These are phyloP conservation scores for Philaenus spumarius DNA, from an alignment of 1,140 invertebrate genomes.

Conservation along the genomic window DNA sequence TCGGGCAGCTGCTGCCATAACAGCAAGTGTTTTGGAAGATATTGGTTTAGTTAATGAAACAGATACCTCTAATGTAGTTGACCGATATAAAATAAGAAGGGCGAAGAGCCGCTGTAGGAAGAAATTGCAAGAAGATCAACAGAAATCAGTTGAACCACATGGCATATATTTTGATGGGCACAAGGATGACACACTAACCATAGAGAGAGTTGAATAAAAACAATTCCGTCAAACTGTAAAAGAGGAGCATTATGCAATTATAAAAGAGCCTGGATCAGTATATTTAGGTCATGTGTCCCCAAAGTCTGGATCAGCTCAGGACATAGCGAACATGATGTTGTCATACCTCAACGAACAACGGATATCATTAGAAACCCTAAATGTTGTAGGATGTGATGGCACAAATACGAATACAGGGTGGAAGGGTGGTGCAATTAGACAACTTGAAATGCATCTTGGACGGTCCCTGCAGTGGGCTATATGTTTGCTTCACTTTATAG, in stretches of 20 bases:
- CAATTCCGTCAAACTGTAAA: slow-evolving; percentile 24
- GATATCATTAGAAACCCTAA: slow-evolving; percentile 21
- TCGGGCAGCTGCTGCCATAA: slow-evolving; percentile 31
- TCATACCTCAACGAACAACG: slow-evolving; percentile 21
- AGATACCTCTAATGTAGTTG: slow-evolving; percentile 25
- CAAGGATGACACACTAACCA: slow-evolving; percentile 28
- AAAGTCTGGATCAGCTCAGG: slow-evolving; percentile 19
- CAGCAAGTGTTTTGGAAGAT: slow-evolving; percentile 30
- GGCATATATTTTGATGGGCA: slow-evolving; percentile 24
- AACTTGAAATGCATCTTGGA: slow-evolving; percentile 23
- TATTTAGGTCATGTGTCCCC: slow-evolving; percentile 30
- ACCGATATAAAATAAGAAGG: slow-evolving; percentile 31
- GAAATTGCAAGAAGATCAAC: neutral
- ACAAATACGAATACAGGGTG: slow-evolving; percentile 33
- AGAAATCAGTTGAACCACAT: neutral
- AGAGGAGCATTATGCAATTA: slow-evolving; percentile 29
- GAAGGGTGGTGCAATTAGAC: slow-evolving; percentile 29
- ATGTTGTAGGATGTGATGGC: slow-evolving; percentile 29
- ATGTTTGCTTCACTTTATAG: slow-evolving; percentile 33
- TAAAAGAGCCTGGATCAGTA: slow-evolving; percentile 28
- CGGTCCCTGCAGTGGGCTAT: slow-evolving; percentile 29
- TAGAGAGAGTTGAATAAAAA: slow-evolving; percentile 24
- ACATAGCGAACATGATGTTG: slow-evolving; percentile 22
- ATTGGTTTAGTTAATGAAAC: slow-evolving; percentile 17
- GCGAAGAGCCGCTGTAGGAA: slow-evolving; percentile 20